Percentiles rank a stretch among this genome's conserved stretches.
phyloP scores from a whole-genome alignment of 2,797 vertebrate species.

The Platyrinchus mystaceus region DNA sequence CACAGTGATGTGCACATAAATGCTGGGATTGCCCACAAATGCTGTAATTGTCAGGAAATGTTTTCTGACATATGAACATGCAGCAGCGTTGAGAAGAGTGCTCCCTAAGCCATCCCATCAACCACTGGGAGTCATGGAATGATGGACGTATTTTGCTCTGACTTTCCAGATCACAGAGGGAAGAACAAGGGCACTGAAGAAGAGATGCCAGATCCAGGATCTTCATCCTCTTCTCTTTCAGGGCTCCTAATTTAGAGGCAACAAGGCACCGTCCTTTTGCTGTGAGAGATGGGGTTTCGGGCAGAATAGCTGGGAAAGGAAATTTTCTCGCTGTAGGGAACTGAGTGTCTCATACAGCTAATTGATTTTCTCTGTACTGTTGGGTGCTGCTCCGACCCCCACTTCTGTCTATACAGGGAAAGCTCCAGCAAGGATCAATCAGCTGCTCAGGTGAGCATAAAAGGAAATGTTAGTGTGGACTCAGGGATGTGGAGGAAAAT shows the following conservation, averaged over 20 bases:
- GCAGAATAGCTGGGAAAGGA: neutral
- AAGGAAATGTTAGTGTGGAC: neutral
- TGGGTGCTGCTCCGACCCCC: neutral
- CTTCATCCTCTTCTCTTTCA: neutral
- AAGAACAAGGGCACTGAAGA: neutral
- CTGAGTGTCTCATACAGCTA: neutral
- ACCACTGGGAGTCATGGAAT: neutral
- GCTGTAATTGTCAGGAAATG: neutral
- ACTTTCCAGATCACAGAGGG: neutral
- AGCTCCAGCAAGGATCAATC: conserved; percentile 27
- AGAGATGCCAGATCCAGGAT: neutral
- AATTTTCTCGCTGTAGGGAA: neutral
- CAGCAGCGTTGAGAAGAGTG: neutral
- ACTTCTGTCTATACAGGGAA: neutral
- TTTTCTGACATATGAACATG: neutral
- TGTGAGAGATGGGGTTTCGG: neutral
- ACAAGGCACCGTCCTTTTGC: neutral
- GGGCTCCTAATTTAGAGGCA: neutral
- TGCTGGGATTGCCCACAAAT: neutral
- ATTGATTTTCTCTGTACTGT: neutral
- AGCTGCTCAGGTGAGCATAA: conserved; percentile 29
- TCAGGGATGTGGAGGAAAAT: neutral
- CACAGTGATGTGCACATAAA: rapidly evolving
- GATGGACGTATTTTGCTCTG: rapidly evolving
- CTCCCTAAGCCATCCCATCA: neutral